Conservation (phyloP, 2,113 vertebrate genomes). For the Peromyscus leucopus region DNA sequence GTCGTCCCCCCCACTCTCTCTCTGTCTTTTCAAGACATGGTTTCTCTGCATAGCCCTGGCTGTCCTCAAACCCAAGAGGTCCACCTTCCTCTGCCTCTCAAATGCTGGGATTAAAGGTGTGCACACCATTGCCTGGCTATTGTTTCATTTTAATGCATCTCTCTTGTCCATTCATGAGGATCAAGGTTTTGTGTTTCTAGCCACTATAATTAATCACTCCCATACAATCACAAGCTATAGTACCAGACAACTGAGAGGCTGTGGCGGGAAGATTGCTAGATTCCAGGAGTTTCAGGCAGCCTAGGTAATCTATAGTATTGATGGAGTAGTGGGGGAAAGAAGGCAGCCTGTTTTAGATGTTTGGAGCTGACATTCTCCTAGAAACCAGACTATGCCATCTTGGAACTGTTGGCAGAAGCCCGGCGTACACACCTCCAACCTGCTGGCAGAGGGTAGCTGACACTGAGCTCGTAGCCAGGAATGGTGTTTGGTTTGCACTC, state of each 20-base stretch:
- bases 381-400: not conserved
- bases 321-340: not conserved
- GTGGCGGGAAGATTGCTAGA: not conserved
- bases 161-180: constrained; percentile 20
- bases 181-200: not conserved
- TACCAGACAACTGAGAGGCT: not conserved
- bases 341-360: not conserved
- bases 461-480: not conserved
- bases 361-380: not conserved
- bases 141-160: constrained; percentile 13
- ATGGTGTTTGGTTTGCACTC: not conserved
- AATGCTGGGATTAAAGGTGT: not conserved
- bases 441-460: not conserved
- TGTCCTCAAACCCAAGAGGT: not conserved
- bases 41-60: not conserved
- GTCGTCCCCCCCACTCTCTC: too few species aligned
- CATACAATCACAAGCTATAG: not conserved
- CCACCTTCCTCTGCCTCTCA: not conserved
- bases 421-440: not conserved
- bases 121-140: not conserved
- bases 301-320: not conserved
- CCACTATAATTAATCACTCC: not conserved
- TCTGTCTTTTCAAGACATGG: not conserved
- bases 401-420: not conserved
- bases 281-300: not conserved